Conservation (phyloP, 2,113 vertebrate genomes). For the Larimichthys crocea region DNA sequence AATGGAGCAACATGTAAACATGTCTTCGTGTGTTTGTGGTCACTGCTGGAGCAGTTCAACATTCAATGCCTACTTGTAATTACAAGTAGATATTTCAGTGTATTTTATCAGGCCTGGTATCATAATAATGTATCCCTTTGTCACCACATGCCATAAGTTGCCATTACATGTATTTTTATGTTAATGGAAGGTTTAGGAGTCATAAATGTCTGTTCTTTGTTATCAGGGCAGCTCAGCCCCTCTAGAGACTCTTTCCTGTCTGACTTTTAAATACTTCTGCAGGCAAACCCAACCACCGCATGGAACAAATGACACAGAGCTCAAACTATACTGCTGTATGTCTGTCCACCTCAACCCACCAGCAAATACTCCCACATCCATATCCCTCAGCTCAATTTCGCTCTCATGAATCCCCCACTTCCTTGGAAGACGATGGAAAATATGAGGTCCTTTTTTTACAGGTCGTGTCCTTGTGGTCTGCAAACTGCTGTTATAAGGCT, state of each 20-base stretch:
- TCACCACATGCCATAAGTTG: neutral
- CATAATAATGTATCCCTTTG: slow-evolving; percentile 9
- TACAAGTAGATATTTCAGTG: neutral
- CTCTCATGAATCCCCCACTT: slow-evolving; percentile 41
- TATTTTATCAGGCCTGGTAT: neutral
- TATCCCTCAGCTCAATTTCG: slow-evolving; percentile 41
- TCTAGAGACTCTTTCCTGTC: slow-evolving; percentile 55
- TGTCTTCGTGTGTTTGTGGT: slow-evolving; percentile 17
- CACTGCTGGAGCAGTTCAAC: neutral
- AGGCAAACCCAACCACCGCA: slow-evolving; percentile 53
- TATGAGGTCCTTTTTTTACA: slow-evolving; percentile 31
- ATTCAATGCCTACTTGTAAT: neutral
- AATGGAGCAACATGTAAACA: slow-evolving; percentile 27
- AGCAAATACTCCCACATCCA: slow-evolving; percentile 45
- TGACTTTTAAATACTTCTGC: slow-evolving; percentile 64
- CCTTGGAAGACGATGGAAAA: slow-evolving; percentile 52
- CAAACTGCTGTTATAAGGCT: slow-evolving; percentile 42
- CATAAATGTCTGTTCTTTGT: slow-evolving; percentile 32
- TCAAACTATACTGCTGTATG: slow-evolving; percentile 41
- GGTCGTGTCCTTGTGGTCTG: slow-evolving; percentile 37
- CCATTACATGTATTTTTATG: slow-evolving; percentile 28
- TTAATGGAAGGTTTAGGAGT: slow-evolving; percentile 6
- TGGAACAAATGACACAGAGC: slow-evolving; percentile 73
- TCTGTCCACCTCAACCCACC: slow-evolving; percentile 50
- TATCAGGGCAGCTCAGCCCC: slow-evolving; percentile 37